Evolutionary conservation across 2,797 vertebrate species (phyloP).

Genomic region (Amblyraja radiata): DNA sequence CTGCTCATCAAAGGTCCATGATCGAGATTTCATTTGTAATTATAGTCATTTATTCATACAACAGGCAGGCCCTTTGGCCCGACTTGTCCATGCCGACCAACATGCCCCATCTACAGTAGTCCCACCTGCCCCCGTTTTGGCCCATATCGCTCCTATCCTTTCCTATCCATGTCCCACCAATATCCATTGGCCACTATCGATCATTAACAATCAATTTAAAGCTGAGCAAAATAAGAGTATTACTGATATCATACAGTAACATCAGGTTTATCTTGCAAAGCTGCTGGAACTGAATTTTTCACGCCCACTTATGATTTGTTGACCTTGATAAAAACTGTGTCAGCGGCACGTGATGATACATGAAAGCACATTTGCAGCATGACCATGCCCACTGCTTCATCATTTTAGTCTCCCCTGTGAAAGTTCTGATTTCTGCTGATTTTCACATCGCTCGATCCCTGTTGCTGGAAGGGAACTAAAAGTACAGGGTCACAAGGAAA

Average conservation of each 20-base stretch:
- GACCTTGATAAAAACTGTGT: neutral
- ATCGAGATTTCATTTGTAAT: neutral
- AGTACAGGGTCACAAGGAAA: too few species aligned
- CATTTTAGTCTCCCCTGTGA: neutral
- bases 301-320: neutral
- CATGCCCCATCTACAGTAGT: too few species aligned
- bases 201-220: neutral
- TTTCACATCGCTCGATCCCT: neutral
- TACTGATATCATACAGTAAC: neutral
- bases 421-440: neutral
- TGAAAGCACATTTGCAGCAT: neutral
- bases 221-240: neutral
- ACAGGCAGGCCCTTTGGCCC: too few species aligned
- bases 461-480: too few species aligned
- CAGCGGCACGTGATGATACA: neutral
- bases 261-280: neutral
- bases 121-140: too few species aligned
- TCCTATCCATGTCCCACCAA: too few species aligned
- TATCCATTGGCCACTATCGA: too few species aligned
- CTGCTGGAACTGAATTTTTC: neutral
- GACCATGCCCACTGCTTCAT: neutral
- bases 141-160: too few species aligned
- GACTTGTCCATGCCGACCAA: too few species aligned
- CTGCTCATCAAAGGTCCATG: too few species aligned
- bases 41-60: too few species aligned